A percentile compares a stretch with the other conserved stretches of the same genome.
Evolutionary conservation across 2,888 invertebrate genomes (phyloP).

Genomic region (Eledona agricola): DNA sequence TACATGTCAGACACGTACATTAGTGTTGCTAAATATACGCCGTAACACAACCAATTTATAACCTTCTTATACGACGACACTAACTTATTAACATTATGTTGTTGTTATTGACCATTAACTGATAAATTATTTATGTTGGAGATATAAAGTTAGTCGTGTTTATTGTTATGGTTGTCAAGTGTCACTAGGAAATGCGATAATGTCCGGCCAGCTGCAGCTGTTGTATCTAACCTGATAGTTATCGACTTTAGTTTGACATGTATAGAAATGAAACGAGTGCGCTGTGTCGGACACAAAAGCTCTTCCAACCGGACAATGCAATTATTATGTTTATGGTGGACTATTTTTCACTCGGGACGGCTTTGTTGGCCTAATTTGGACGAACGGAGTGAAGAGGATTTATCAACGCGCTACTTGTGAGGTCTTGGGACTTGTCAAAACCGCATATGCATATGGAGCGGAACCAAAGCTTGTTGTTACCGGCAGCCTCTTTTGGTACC

Average conservation of each 20-base stretch:
- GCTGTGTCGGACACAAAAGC: constrained; percentile 21
- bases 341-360: constrained; percentile 26
- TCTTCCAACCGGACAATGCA: constrained; percentile 26
- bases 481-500: too few species aligned
- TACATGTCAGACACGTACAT: constrained; percentile 60
- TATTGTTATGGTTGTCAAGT: constrained; percentile 61
- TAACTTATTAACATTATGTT: constrained; percentile 59
- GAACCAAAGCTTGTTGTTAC: too few species aligned
- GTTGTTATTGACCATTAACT: constrained; percentile 59
- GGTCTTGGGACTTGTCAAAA: constrained; percentile 15
- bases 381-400: constrained; percentile 1
- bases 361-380: constrained; percentile 23
- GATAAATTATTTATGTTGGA: constrained; percentile 59
- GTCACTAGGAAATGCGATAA: constrained; percentile 57
- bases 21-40: constrained; percentile 60
- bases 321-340: constrained; percentile 32
- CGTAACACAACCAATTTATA: constrained; percentile 59
- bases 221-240: constrained; percentile 48
- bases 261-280: constrained; percentile 41
- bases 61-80: constrained; percentile 52
- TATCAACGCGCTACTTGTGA: constrained; percentile 17
- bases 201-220: constrained; percentile 50
- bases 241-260: constrained; percentile 50
- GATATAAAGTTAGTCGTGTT: constrained; percentile 58
- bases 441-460: too few species aligned